Conservation (phyloP, 2,113 vertebrate species). For the Ranitomeya variabilis region DNA sequence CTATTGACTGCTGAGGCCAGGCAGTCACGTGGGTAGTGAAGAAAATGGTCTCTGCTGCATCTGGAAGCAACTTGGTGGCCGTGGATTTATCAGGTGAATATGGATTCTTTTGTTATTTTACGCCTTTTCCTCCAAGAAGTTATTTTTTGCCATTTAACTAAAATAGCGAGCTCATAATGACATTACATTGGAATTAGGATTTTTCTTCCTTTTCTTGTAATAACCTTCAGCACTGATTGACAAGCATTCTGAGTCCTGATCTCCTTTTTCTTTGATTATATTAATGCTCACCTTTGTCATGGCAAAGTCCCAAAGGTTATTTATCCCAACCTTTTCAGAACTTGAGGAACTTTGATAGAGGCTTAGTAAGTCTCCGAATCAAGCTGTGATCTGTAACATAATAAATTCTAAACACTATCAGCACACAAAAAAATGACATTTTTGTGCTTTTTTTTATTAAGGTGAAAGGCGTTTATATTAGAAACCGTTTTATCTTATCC, state of each 20-base stretch:
- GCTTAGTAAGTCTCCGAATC: constrained; percentile 61
- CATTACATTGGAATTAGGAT: neutral
- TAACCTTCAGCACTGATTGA: neutral
- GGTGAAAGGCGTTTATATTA: constrained; percentile 64
- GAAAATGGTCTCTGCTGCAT: too few relatives aligned
- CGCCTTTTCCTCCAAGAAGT: too few relatives aligned
- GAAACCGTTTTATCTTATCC: constrained; percentile 67
- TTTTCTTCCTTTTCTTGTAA: neutral
- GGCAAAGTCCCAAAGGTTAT: constrained; percentile 58
- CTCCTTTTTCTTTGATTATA: constrained; percentile 59
- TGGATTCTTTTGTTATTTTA: too few relatives aligned
- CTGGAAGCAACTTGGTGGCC: too few relatives aligned
- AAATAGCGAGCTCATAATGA: too few relatives aligned
- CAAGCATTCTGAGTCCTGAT: neutral
- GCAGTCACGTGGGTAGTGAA: too few relatives aligned
- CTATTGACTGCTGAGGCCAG: too few relatives aligned
- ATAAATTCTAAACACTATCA: constrained; percentile 67
- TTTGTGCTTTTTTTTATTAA: constrained; percentile 62
- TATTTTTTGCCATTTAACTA: too few relatives aligned
- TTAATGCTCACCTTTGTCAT: constrained; percentile 58
- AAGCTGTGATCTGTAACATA: constrained; percentile 64
- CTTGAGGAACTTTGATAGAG: constrained; percentile 60
- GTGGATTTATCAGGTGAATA: too few relatives aligned
- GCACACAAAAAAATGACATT: constrained; percentile 65
- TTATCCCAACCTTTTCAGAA: constrained; percentile 61